Evolutionary conservation across 1,140 invertebrate genomes (phyloP).

Genomic region (Archegozetes longisetosus): DNA sequence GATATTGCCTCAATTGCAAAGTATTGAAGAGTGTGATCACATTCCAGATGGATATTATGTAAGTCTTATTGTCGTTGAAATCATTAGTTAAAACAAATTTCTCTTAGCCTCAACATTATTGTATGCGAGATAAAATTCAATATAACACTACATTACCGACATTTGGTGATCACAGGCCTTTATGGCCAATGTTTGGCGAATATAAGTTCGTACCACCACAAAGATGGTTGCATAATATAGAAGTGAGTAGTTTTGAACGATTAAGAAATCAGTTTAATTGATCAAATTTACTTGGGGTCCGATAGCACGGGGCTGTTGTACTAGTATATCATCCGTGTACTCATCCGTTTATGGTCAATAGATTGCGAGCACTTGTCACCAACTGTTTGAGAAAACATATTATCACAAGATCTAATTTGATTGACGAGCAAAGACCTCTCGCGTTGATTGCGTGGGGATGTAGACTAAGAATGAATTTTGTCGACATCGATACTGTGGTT

Average conservation of each 20-base stretch:
- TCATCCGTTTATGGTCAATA: conserved; percentile 41
- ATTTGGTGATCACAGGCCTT: conserved; percentile 54
- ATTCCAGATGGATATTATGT: conserved; percentile 43
- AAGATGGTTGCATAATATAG: conserved; percentile 66
- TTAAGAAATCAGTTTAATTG: neutral
- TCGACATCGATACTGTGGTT: conserved; percentile 36
- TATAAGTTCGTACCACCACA: conserved; percentile 63
- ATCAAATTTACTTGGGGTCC: conserved; percentile 13
- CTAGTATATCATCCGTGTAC: conserved; percentile 79
- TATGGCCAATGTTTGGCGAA: conserved; percentile 65
- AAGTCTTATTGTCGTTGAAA: conserved; percentile 22
- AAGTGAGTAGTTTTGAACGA: conserved; percentile 34
- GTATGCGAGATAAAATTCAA: conserved; percentile 47
- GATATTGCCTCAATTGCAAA: conserved; percentile 26
- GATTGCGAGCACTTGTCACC: conserved; percentile 39
- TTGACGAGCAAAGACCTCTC: conserved; percentile 47
- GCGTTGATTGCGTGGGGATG: conserved; percentile 60
- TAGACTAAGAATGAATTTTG: conserved; percentile 49
- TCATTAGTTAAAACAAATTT: conserved; percentile 13
- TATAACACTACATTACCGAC: conserved; percentile 47
- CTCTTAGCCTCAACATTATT: conserved; percentile 43
- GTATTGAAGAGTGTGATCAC: conserved; percentile 39
- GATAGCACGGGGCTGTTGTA: conserved; percentile 62
- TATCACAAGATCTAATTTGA: conserved; percentile 46
- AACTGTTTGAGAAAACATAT: conserved; percentile 59